A percentile compares a stretch with the other conserved stretches of the same genome.
Conservation (phyloP, 2,888 invertebrate species). For the Mythimna impura region DNA sequence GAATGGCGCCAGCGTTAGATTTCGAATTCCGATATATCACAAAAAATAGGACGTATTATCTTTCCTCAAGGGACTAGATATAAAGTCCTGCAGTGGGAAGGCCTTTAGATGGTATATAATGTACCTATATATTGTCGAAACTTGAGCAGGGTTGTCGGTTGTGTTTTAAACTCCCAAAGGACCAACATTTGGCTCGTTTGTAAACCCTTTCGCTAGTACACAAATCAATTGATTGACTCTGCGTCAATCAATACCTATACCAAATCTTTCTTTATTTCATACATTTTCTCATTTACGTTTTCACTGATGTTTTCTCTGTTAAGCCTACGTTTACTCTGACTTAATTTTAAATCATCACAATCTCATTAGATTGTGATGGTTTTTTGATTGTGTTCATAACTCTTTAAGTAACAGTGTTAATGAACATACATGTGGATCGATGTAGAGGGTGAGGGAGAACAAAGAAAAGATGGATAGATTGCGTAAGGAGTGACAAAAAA, state of each 20-base stretch:
- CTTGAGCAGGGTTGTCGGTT: constrained; percentile 48
- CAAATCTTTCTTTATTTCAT: not conserved
- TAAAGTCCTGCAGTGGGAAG: constrained; percentile 47
- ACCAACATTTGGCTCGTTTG: constrained; percentile 23
- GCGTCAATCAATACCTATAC: no score
- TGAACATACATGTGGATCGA: no score
- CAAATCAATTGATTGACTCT: constrained; percentile 5
- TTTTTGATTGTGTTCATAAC: no score
- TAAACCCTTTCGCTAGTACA: constrained; percentile 3
- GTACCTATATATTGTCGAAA: constrained; percentile 26
- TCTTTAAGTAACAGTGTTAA: no score
- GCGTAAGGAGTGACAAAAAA: no score
- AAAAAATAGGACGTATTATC: constrained; percentile 50
- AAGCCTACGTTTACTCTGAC: not conserved
- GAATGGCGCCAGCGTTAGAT: constrained; percentile 7
- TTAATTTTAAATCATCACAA: constrained; percentile 17
- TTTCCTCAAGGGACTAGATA: constrained; percentile 48
- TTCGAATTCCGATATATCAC: constrained; percentile 28
- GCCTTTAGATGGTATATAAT: constrained; percentile 46
- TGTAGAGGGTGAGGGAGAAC: no score
- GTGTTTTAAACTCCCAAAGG: constrained; percentile 39
- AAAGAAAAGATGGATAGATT: no score
- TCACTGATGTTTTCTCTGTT: not conserved
- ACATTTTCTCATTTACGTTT: not conserved
- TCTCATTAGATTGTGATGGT: no score